Base-by-base conservation (phyloP, 2,113 vertebrate species). In the Panurus biarmicus region DNA sequence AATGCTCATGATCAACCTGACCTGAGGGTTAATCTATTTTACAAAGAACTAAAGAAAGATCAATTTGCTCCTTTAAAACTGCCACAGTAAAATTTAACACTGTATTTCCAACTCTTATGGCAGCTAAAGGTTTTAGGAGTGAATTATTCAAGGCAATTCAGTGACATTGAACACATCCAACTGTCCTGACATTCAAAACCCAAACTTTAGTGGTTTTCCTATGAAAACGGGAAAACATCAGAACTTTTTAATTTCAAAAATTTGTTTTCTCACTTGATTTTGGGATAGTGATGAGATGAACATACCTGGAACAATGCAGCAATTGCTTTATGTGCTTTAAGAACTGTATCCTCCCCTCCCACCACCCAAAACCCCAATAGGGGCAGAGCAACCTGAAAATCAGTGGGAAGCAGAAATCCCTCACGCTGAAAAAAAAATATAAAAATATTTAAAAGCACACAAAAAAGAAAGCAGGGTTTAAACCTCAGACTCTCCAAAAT, bases 191-290 rank as follows among this genome's bases (percentile, higher is more conserved):
- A 5, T 36, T 72, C 40, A 51, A 80, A 61, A 28, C 0, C 28
- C 19, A 8, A 3, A 31, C 61, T 85, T 72, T 11, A 23, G 16
- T 40, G 16, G 18, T 38, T 36, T 45, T 51, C 10, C 54, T 40
- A 28, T 0, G 0, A 50, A 50, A 25, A 38, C 0, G 11, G 19
- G 14, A 66, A 54, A 80, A 62, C 0, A 0, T 6, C 0, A 0
- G 5, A 25, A 35, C 4, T 36, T 65, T 48, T 35, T 19, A 7
- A 64, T 85, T 69, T 2, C 9, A 57, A 40, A 74, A 23, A 5
- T 1, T 33, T 0, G 0, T 71, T 87, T 82, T 47, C 60, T 74
- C 50, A 19, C 38, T 61, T 26, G 25, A 26, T 18, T 5, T 9
- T 20, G 24, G 23, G 64, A 26, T 2, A 45, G 1, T 2, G 14